Evolutionary conservation across 53 echinoderm and acorn worm genomes (phyloP), one percentile per base, ranked within the genome.

Genomic region (Patiria pectinifera): DNA sequence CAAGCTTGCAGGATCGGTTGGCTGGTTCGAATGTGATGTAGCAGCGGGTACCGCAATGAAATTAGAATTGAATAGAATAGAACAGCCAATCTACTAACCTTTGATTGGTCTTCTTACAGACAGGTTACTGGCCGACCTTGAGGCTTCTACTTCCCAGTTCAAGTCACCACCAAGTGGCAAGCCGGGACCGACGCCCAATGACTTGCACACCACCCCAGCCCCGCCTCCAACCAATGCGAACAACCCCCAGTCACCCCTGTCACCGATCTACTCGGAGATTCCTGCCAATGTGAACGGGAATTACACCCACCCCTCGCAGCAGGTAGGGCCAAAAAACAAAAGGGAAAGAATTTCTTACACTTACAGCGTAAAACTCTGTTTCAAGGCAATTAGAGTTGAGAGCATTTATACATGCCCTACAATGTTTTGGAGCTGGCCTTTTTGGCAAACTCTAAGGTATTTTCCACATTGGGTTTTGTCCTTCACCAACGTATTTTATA

Each of bases 251-350:
- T 93, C 97, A 69, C 96, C 97, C 18, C 83, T 96, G 45, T 97
- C 96, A 44, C 96, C 97, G 1, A 94, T 96, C 86, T 96, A 96
- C 83, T 95, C 95, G 0, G 96, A 97, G 91, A 96, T 97, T 13
- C 90, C 90, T 0, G 80, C 63, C 48, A 90, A 90, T 90, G 87
- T 94, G 82, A 96, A 96, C 94, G 96, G 96, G 82, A 94, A 88
- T 72, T 43, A 69, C 74, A n/a, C 91, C 60, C 19, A 69, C 74
- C 35, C 91, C 60, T 46, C 80, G 7, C 91, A 91, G 48, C 83
- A 91, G 84, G 83, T 84, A 74, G 58, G 80, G 14, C 80, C 66
- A 66, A 66, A 66, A 15, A 35, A 35, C 35, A 35, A 35, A 53
- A 66, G 66, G 10, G 19, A 18, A 3, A 14, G 3, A 13, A 18